Percentiles rank a stretch among this genome's conserved stretches.
phyloP scores from a whole-genome alignment of 2,888 invertebrate genomes.

The Ornithoptera priamus region DNA sequence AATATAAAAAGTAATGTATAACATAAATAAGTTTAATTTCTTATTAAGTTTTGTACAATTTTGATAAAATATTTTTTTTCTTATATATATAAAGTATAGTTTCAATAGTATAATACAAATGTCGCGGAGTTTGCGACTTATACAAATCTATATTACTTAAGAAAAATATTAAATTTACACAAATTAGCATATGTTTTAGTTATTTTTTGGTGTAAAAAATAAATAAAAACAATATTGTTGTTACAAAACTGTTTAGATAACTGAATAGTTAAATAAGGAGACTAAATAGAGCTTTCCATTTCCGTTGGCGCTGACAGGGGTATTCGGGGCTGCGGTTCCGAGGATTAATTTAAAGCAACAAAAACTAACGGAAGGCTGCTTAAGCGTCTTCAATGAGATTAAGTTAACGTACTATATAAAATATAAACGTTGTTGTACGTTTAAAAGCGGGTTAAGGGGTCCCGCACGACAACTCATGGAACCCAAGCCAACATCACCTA shows the following conservation, averaged over 20 bases:
- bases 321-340: background rate
- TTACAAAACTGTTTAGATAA: background rate
- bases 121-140: too few species aligned
- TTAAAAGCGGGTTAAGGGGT: too few species aligned
- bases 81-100: too few species aligned
- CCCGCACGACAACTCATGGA: too few species aligned
- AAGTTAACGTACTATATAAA: constrained; percentile 12
- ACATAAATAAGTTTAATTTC: too few species aligned
- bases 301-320: constrained; percentile 3
- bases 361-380: constrained; percentile 16
- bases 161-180: background rate
- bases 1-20: too few species aligned
- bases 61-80: too few species aligned
- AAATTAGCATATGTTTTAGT: background rate
- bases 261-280: background rate
- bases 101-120: too few species aligned
- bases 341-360: constrained; percentile 17
- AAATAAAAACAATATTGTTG: background rate
- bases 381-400: constrained; percentile 16
- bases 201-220: background rate
- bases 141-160: background rate
- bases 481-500: too few species aligned
- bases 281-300: constrained; percentile 11
- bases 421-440: too few species aligned
- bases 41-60: too few species aligned